Percentiles rank a stretch among this genome's conserved stretches.
Evolutionary conservation across 2,888 invertebrate species (phyloP).

Genomic region (Hecatera dysodea): DNA sequence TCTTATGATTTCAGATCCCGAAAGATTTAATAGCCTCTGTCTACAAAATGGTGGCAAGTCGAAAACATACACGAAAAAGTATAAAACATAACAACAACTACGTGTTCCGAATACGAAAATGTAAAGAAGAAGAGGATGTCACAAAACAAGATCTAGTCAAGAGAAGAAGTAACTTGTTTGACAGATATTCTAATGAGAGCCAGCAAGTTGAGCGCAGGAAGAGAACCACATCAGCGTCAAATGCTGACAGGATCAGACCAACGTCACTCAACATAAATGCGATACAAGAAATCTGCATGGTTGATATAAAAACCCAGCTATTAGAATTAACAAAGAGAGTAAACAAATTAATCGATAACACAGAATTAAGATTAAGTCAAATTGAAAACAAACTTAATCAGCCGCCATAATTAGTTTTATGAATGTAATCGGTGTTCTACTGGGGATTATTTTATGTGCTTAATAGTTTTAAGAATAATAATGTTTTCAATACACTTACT

Average conservation of each 20-base stretch:
- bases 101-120: constrained; percentile 81
- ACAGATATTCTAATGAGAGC: constrained; percentile 84
- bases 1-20: constrained; percentile 89
- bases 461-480: background rate
- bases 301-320: constrained; percentile 86
- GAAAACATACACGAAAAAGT: constrained; percentile 91
- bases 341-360: constrained; percentile 81
- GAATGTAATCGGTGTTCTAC: background rate
- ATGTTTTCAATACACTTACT: background rate
- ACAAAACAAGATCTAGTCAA: constrained; percentile 79
- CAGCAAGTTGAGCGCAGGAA: constrained; percentile 85
- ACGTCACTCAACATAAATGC: constrained; percentile 83
- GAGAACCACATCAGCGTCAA: constrained; percentile 78
- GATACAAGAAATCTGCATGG: constrained; percentile 89
- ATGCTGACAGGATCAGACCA: constrained; percentile 77
- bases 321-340: constrained; percentile 84
- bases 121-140: constrained; percentile 78
- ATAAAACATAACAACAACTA: constrained; percentile 88
- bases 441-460: background rate
- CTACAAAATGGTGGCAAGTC: constrained; percentile 94
- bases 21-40: constrained; percentile 94
- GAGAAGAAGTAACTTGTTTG: constrained; percentile 86
- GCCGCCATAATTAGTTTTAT: constrained; percentile 64
- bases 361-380: constrained; percentile 76
- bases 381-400: constrained; percentile 80